Base-by-base conservation (phyloP, 2,797 vertebrate genomes). In the Sebastes variabilis region DNA sequence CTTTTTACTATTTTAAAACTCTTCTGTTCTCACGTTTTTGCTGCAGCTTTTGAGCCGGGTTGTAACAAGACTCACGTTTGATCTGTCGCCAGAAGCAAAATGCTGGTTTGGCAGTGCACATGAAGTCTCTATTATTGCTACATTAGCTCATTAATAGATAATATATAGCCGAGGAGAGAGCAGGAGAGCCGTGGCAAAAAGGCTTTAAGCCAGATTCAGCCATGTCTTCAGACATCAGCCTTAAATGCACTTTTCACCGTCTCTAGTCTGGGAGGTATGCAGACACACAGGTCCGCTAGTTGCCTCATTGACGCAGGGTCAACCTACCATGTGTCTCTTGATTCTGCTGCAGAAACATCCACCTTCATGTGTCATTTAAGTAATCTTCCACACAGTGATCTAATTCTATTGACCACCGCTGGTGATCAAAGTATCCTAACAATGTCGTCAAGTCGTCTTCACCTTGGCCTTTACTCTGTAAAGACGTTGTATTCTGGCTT, bases 291-390 rank as follows among this genome's bases (percentile, higher is more conserved):
- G 38, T 22, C 36, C 1, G 42, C 32, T 49, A 71, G 16, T 76
- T 4, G 59, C 24, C 24, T 67, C 27, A 10, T 5, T 67, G 66
- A 69, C 4, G 55, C 16, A 1, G 30, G 64, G 78, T 86, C 79
- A 74, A 25, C 62, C 79, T 7, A 25, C 36, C 62, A 25, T 1
- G 60, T 10, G 38, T 30, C 22, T 61, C 54, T 8, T 4, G 54
- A 77, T 36, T 77, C 73, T 36, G 75, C 81, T 10, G 77, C 69
- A 66, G 32, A 79, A 79, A 79, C 11, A 73, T 73, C 72, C 81
- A 74, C 70, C 52, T 73, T 82, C 64, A 72, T 64, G 18, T 66
- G 58, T 62, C 49, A 60, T 77, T 73, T 62, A 42, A 60, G 54
- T 49, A 49, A 72, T 22, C 55, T 18, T 73, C 46, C 65, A 66